Evolutionary conservation across 2,797 vertebrate species (phyloP), one percentile per base, ranked within the genome.

Genomic region (Sebastes melanostomus): DNA sequence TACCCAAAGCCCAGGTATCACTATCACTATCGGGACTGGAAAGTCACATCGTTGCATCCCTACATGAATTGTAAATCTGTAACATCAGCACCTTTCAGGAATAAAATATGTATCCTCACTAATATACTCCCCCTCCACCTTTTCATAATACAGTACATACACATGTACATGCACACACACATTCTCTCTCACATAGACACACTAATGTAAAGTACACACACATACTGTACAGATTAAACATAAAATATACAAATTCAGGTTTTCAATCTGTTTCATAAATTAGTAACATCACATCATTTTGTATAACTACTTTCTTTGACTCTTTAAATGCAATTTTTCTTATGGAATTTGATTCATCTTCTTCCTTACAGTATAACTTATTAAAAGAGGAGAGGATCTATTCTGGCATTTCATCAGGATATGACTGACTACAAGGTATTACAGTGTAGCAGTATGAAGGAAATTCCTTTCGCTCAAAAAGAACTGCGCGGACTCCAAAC

Each of bases 61-160:
- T 20, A 54, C 25, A 68, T 75, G 75, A 82, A 72, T 66, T 82
- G 89, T 89, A 88, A 91, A 91, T 92, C 78, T 87, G 87, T 90
- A 86, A 92, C 88, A 86, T 92, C 85, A 94, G 93, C 94, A 94
- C 93, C 94, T 91, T 92, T 91, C 69, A 84, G 87, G 90, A 91
- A 91, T 88, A 86, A 87, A 84, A 88, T 84, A 84, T 80, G 20
- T 59, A 72, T 89, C 72, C 73, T 78, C 59, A n/a, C 81, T 81
- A 88, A 72, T 82, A 86, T 78, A 82, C 75, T 36, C 24, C 81
- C 32, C 38, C 56, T 22, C n/a, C 66, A 22, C 30, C 8, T 30
- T 42, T 63, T 72, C 76, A 54, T 86, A 82, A 83, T 80, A 90
- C 84, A 86, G 84, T 71, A 89, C 88, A 86, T 67, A 75, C 18